Base-by-base conservation (phyloP, 2,797 vertebrate genomes). In the Acropternis orthonyx region DNA sequence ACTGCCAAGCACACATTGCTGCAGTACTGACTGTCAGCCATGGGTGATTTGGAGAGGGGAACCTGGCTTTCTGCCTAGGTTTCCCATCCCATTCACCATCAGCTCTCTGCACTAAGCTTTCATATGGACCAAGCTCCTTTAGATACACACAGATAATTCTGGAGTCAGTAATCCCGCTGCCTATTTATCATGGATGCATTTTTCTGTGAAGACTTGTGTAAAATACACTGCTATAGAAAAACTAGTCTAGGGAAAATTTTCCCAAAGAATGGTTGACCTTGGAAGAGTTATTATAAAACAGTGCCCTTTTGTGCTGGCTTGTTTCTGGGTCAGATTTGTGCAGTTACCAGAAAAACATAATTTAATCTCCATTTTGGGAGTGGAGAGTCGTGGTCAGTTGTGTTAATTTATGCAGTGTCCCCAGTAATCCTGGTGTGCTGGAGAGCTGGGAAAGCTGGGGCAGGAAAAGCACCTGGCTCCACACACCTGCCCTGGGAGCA, bases 351-450 rank as follows among this genome's bases (percentile, higher is more conserved):
- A 39, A 80, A 78, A 69, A 20, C 11, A 19, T 37, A 34, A n/a
- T 37, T 85, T 72, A 46, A 32, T 54, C 34, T 92, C 55, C n/a
- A 19, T 39, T 58, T 59, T 69, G 63, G 20, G 55, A 73, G 20
- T 2, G 5, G 39, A 79, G 27, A 24, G 18, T n/a, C 0, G 2
- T 51, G 48, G n/a, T 85, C 39, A 7, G 43, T 3, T 13, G 10
- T 84, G 49, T 58, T 75, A 43, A 52, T 22, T 65, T 15, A 1
- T 0, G 1, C 0, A 19, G 32, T 48, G 34, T 48, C 18, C 55
- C 43, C 0, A 0, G 62, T 12, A 49, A 36, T 10, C 7, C 17
- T 14, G 21, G 7, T 24, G 39, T 32, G 46, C n/a, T 51, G 67
- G 63, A 43, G 22, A 34, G 52, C 68, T 34, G 66, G 46, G n/a